A percentile compares a stretch with the other conserved stretches of the same genome.
Evolutionary conservation across 2,888 invertebrate species (phyloP).

Genomic region (Phaedon cochleariae): DNA sequence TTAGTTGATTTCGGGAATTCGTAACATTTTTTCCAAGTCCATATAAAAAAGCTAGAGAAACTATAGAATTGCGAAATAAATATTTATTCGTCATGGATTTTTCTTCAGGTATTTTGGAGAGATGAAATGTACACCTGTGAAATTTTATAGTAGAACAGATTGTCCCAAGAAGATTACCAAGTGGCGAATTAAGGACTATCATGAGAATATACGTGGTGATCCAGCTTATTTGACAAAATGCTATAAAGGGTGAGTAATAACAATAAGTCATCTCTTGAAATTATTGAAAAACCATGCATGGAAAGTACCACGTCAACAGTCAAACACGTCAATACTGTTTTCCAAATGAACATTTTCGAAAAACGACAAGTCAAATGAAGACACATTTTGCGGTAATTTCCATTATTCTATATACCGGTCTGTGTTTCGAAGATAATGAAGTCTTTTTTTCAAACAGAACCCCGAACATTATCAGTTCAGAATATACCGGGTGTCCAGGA

Average conservation of each 20-base stretch:
- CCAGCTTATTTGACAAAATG: conserved; percentile 33
- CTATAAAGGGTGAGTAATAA: conserved; percentile 37
- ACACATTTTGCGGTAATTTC: too few relatives aligned
- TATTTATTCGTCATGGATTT: background rate
- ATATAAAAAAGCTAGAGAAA: background rate
- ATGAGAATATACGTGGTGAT: conserved; percentile 24
- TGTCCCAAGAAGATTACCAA: conserved; percentile 19
- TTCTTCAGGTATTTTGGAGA: background rate
- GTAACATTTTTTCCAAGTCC: background rate
- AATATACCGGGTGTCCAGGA: too few relatives aligned
- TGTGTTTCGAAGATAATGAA: too few relatives aligned
- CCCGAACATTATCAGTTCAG: too few relatives aligned
- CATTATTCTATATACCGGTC: too few relatives aligned
- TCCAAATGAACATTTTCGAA: too few relatives aligned
- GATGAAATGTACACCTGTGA: conserved; percentile 55
- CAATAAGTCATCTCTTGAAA: background rate
- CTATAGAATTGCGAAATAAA: background rate
- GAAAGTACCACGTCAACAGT: background rate
- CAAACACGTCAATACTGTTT: too few relatives aligned
- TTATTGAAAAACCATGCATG: background rate
- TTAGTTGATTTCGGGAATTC: background rate
- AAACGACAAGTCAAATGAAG: too few relatives aligned
- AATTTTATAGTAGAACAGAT: conserved; percentile 46
- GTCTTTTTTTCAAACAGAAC: too few relatives aligned
- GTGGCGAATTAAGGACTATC: conserved; percentile 26